Evolutionary conservation across 30 jellyfish, hydroid and myxozoan genomes (phyloP).

Genomic region (Phacellophora camtschatica): DNA sequence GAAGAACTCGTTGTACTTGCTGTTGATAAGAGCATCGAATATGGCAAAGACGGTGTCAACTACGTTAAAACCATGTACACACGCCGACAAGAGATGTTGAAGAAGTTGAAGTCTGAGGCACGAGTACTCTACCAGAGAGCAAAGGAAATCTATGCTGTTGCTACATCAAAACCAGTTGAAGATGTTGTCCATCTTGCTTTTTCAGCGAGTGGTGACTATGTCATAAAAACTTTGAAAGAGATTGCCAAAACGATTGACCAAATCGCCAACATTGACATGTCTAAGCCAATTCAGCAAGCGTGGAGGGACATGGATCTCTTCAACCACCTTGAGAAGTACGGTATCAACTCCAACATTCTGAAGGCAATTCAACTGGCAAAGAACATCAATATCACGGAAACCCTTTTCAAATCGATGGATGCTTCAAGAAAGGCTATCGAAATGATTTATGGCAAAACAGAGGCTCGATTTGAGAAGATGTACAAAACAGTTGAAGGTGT

Average conservation of each 20-base stretch:
- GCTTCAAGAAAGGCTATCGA: conserved; percentile 26
- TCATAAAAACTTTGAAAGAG: conserved; percentile 57
- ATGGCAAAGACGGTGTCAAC: conserved; percentile 43
- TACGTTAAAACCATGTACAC: conserved; percentile 26
- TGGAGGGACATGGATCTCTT: conserved; percentile 81
- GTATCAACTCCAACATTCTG: conserved; percentile 58
- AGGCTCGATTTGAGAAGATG: conserved; percentile 7
- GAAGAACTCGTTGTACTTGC: conserved; percentile 53
- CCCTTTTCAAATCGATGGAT: conserved; percentile 36
- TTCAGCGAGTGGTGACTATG: conserved; percentile 62
- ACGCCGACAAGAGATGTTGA: conserved; percentile 23
- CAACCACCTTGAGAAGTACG: conserved; percentile 75
- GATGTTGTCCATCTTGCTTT: conserved; percentile 62
- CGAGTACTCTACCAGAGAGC: neutral
- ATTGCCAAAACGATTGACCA: conserved; percentile 62
- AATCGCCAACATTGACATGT: conserved; percentile 70
- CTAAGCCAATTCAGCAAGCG: conserved; percentile 71
- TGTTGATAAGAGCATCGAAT: conserved; percentile 46
- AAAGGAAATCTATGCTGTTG: conserved; percentile 34
- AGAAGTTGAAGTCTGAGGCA: conserved; percentile 26
- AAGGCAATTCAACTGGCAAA: conserved; percentile 63
- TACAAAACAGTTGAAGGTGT: conserved; percentile 49
- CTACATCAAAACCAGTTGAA: conserved; percentile 59
- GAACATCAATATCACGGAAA: conserved; percentile 64
- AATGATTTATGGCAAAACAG: conserved; percentile 38